These are phyloP conservation scores for Camptogramma bilineatum DNA, from an alignment of 2,888 invertebrate species.

Conservation along the genomic window DNA sequence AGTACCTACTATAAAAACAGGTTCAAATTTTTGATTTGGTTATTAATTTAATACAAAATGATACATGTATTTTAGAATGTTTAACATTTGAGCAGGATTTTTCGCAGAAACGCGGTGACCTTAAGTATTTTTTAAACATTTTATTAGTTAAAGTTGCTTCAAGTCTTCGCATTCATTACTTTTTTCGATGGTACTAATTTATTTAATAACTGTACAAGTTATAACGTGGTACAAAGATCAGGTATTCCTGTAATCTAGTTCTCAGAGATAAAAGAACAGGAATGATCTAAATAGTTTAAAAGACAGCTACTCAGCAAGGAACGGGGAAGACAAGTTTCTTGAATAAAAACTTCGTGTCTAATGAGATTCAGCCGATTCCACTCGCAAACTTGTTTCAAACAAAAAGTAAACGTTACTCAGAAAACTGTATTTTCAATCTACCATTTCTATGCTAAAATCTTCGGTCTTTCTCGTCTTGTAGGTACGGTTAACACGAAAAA, in stretches of 20 bases:
- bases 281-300: not conserved
- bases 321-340: not conserved
- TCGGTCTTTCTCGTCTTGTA: not conserved
- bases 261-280: not conserved
- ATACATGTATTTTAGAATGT: no score
- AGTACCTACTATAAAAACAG: no score
- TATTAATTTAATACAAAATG: no score
- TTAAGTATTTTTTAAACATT: no score
- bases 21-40: no score
- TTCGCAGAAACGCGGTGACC: no score
- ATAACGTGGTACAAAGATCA: no score
- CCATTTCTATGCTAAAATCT: conserved; percentile 23
- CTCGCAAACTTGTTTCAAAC: conserved; percentile 10
- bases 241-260: not conserved
- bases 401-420: conserved; percentile 9
- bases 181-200: no score
- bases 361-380: conserved; percentile 1
- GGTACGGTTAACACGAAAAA: not conserved
- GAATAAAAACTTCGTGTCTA: conserved; percentile 3
- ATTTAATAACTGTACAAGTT: no score
- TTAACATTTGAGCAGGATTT: no score
- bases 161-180: no score
- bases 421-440: conserved; percentile 21
- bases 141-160: no score
- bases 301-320: not conserved